Conservation (phyloP, 64 coral and sea anemone genomes). For the Anthopleura sola region DNA sequence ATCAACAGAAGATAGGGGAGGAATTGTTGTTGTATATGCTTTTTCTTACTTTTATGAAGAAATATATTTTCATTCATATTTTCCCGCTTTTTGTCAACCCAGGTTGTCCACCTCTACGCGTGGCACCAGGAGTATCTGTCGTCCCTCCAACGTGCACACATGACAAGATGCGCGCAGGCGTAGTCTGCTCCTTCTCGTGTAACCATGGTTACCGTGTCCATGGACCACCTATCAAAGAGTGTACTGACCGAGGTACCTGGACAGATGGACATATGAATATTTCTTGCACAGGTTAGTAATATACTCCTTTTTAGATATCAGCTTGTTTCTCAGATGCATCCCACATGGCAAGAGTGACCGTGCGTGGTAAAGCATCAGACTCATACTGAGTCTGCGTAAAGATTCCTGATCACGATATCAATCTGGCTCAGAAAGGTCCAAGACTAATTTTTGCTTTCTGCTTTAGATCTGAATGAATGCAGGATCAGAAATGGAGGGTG, state of each 20-base stretch:
- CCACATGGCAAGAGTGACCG: not conserved
- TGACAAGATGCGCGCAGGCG: constrained; percentile 5
- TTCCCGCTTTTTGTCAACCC: not conserved
- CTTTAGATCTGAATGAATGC: constrained; percentile 50
- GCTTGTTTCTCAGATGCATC: not conserved
- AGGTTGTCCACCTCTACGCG: not conserved
- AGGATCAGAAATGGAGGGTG: constrained; percentile 35
- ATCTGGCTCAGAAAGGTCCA: too few species aligned
- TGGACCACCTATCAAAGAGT: constrained; percentile 64
- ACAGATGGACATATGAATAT: constrained; percentile 39
- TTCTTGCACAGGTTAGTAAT: constrained; percentile 50
- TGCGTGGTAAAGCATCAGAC: too few species aligned
- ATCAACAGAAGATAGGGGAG: too few species aligned
- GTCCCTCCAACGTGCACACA: constrained; percentile 18
- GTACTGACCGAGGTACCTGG: constrained; percentile 58
- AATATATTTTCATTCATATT: not conserved
- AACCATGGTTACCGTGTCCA: constrained; percentile 27
- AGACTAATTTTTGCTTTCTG: not conserved
- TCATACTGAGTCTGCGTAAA: not conserved
- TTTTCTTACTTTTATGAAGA: too few species aligned
- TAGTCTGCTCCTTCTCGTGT: constrained; percentile 56
- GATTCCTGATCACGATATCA: too few species aligned
- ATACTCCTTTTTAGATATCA: too few species aligned
- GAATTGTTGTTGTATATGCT: too few species aligned
- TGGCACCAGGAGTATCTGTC: not conserved